Base-by-base conservation (phyloP, 2,113 vertebrate species). In the Charadrius vociferus region DNA sequence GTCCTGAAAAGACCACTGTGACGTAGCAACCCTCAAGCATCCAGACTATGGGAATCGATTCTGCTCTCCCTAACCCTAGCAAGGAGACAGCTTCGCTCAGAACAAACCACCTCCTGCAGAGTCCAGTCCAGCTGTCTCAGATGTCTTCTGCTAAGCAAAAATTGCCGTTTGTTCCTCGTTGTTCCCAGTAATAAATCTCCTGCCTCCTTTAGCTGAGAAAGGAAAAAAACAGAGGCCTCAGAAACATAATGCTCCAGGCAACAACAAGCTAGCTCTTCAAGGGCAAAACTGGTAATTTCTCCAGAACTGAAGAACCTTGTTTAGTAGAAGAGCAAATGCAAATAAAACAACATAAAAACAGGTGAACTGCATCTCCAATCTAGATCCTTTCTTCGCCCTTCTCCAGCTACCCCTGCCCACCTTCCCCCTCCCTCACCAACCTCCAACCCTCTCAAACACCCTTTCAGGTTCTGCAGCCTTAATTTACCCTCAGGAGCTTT, bases 361-460 rank as follows among this genome's bases (percentile, higher is more conserved):
- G 19, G 22, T 7, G 2, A 91, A 21, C 3, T 18, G 16, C 7
- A 1, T 18, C 41, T 68, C 15, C 3, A 34, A 1, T 1, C 14
- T 17, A 6, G 1, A 14, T 9, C 19, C 32, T 71, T 45, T 11
- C n/a, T 45, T 37, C 17, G 3, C 30, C 58, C 55, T 55, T 55
- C 30, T 65, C 15, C 70, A 87, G 37, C 26, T 66, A 8, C 3
- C 22, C 11, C 9, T 7, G 16, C 29, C 8, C 29, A 36, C 45
- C 59, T 59, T 71, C 45, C n/a, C 19, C 6, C 26, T n/a, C 61
- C 29, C 32, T 36, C 5, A 7, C 29, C 32, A 37, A 6, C 17
- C 34, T 24, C 27, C 82, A 49, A 1, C 15, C 41, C 39, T 36
- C 39, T 26, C 30, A 81, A 72, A 67, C 7, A 67, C 49, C 29